These are phyloP conservation scores for Smutsia gigantea DNA, from an alignment of 2,797 vertebrate species.

Conservation along the genomic window DNA sequence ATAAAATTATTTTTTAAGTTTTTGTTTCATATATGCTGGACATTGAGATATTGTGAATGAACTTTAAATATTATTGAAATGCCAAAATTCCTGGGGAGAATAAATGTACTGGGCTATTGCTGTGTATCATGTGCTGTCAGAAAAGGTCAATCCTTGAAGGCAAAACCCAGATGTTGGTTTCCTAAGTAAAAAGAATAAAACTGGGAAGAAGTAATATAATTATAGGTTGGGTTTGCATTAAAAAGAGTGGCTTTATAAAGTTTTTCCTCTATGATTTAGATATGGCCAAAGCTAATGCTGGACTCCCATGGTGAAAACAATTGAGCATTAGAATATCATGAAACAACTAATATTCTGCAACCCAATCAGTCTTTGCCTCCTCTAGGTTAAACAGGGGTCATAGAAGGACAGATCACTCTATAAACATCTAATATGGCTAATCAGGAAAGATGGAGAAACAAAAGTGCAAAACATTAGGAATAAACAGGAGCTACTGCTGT, in stretches of 20 bases:
- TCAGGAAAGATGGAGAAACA: conserved; percentile 16
- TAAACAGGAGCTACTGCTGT: neutral
- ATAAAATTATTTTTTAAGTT: neutral
- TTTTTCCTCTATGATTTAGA: neutral
- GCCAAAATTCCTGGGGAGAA: neutral
- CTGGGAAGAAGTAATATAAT: neutral
- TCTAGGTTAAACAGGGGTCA: neutral
- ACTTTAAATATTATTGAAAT: neutral
- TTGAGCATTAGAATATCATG: neutral
- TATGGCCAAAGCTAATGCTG: neutral
- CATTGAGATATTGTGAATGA: neutral
- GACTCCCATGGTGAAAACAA: neutral
- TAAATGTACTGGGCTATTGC: neutral
- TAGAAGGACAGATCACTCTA: neutral
- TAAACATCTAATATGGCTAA: conserved; percentile 35
- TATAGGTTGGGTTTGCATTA: neutral
- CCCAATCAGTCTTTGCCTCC: neutral
- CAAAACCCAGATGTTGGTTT: neutral
- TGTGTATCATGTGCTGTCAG: neutral
- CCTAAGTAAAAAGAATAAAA: neutral
- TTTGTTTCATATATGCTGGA: neutral
- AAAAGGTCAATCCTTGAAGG: neutral
- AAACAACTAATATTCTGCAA: neutral
- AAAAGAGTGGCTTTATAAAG: neutral
- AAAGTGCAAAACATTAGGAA: neutral